Percentiles rank a stretch among this genome's conserved stretches.
Evolutionary conservation across 2,797 vertebrate genomes (phyloP).

Genomic region (Cephalopachus bancanus): DNA sequence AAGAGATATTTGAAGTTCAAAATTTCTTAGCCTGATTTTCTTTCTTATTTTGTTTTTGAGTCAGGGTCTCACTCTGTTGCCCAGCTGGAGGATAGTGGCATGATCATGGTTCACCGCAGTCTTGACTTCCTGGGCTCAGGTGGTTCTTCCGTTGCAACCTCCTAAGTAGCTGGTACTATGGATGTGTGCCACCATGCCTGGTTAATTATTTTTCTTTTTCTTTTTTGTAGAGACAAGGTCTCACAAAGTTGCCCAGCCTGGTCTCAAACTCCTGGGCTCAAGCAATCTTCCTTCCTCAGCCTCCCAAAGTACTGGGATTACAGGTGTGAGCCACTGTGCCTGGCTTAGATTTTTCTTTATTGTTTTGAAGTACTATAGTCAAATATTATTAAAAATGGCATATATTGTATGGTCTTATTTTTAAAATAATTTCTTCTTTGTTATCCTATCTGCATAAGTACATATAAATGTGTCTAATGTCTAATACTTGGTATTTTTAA

Average conservation of each 20-base stretch:
- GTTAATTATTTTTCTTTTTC: not conserved
- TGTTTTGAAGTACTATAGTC: too few species aligned
- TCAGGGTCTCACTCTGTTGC: not conserved
- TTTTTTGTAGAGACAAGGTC: not conserved
- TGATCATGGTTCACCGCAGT: not conserved
- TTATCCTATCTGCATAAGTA: too few species aligned
- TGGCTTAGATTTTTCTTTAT: not conserved
- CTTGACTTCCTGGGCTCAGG: not conserved
- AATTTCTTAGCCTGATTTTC: constrained; percentile 11
- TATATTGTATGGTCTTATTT: too few species aligned
- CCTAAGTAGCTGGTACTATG: not conserved
- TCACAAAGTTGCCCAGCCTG: not conserved
- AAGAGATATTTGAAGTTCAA: not conserved
- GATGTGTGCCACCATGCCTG: accelerated
- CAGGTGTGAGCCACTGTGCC: not conserved
- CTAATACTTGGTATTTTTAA: not conserved
- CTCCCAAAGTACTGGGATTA: not conserved
- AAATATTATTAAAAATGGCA: too few species aligned
- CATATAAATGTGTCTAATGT: too few species aligned
- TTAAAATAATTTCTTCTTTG: too few species aligned
- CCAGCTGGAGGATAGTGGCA: not conserved
- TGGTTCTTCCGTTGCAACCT: not conserved
- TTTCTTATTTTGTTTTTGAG: not conserved
- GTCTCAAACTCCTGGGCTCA: not conserved
- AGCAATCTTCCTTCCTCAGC: not conserved